A percentile compares a stretch with the other conserved stretches of the same genome.
Evolutionary conservation across 1,140 invertebrate genomes (phyloP).

Genomic region (Drosophila littoralis): DNA sequence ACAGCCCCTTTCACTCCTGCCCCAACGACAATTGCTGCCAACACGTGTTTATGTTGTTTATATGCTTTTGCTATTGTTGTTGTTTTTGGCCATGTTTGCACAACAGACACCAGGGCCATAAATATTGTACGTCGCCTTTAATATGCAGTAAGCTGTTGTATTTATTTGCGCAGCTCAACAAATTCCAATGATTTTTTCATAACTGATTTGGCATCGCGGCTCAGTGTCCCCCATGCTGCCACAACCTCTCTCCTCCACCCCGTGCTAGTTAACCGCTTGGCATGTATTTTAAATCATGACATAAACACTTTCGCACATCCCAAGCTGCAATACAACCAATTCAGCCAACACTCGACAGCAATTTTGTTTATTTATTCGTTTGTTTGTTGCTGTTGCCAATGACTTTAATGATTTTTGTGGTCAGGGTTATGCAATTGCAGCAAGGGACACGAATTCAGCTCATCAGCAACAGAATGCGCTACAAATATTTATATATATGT

Average conservation of each 20-base stretch:
- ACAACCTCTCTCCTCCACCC: not conserved
- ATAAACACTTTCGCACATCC: conserved; percentile 54
- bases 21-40: not conserved
- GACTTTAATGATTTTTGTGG: conserved; percentile 34
- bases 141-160: conserved; percentile 47
- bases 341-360: conserved; percentile 9
- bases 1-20: not conserved
- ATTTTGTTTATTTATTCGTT: conserved; percentile 23
- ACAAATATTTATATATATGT: not conserved
- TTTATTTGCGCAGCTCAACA: conserved; percentile 46
- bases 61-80: conserved; percentile 1
- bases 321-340: conserved; percentile 8
- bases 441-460: conserved; percentile 15
- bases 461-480: conserved; percentile 8
- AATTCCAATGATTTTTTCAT: conserved; percentile 45
- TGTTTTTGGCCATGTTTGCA: conserved; percentile 39
- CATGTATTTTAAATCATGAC: conserved; percentile 49
- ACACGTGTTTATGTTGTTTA: conserved; percentile 13
- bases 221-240: not conserved
- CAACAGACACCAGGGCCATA: conserved; percentile 35
- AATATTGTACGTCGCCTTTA: conserved; percentile 36
- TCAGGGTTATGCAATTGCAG: conserved; percentile 40
- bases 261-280: not conserved
- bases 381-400: conserved; percentile 21
- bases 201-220: conserved; percentile 33